Conservation (phyloP, 2,113 vertebrate genomes). For the Mus pahari region DNA sequence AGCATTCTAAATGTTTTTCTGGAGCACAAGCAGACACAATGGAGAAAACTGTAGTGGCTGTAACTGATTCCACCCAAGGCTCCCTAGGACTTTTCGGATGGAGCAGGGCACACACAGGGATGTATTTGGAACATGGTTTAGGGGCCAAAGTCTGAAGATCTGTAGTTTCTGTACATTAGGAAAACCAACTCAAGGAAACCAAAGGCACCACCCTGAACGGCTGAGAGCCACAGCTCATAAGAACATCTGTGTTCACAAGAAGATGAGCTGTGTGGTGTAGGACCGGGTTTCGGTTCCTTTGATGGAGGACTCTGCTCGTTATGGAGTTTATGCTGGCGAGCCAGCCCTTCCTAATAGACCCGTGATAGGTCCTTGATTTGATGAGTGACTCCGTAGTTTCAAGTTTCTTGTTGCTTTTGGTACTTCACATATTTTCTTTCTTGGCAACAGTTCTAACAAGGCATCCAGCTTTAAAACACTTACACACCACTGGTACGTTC, state of each 20-base stretch:
- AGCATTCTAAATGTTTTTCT: neutral
- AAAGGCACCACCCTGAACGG: neutral
- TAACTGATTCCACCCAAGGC: neutral
- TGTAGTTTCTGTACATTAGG: neutral
- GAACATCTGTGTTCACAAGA: fast-evolving
- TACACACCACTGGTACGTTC: neutral
- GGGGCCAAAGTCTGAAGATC: neutral
- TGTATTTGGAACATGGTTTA: neutral
- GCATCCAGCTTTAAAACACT: neutral
- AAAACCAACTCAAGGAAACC: neutral
- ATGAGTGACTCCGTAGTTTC: neutral
- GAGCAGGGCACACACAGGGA: neutral
- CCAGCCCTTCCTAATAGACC: neutral
- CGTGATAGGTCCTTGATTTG: neutral
- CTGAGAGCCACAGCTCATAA: neutral
- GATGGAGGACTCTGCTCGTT: neutral
- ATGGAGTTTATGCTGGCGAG: neutral
- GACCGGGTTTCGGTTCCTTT: neutral
- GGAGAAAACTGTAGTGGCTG: neutral
- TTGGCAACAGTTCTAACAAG: slow-evolving; percentile 31
- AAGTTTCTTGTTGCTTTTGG: neutral
- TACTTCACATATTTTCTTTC: slow-evolving; percentile 24
- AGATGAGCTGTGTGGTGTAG: fast-evolving
- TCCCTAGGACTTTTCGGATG: neutral
- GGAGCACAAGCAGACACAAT: neutral